These are phyloP conservation scores for Pelobates cultripes DNA, from an alignment of 2,797 vertebrate genomes.

Conservation along the genomic window DNA sequence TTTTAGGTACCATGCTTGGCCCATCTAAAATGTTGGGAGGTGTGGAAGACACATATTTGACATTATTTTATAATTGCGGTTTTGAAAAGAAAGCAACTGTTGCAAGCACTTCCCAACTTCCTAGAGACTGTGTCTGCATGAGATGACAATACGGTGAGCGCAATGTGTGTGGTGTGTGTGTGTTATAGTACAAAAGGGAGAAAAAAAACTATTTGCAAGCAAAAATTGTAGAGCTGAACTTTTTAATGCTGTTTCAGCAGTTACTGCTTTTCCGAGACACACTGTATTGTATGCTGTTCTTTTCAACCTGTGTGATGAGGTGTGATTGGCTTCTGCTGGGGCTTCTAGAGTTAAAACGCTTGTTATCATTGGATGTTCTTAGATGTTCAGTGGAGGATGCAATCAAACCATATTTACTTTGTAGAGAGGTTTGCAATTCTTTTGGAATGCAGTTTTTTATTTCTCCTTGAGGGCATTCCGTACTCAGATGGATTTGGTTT, in stretches of 20 bases:
- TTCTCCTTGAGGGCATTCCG: background rate
- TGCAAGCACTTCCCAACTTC: too few species aligned
- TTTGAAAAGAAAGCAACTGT: too few species aligned
- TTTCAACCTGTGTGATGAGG: slow-evolving; percentile 38
- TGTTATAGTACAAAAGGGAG: too few species aligned
- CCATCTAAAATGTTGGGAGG: too few species aligned
- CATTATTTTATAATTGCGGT: too few species aligned
- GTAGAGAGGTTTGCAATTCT: slow-evolving; percentile 1
- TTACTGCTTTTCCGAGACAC: background rate
- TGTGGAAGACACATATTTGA: too few species aligned
- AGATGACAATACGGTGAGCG: too few species aligned
- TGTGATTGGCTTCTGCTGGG: slow-evolving; percentile 28
- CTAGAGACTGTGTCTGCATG: too few species aligned
- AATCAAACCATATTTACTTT: slow-evolving; percentile 22
- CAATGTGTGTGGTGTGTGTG: too few species aligned
- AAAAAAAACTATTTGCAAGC: too few species aligned
- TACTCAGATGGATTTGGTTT: background rate
- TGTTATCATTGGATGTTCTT: slow-evolving; percentile 18
- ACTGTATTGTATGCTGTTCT: background rate
- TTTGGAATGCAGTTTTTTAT: background rate
- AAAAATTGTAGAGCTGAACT: background rate
- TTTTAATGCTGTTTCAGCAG: background rate
- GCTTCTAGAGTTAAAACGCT: slow-evolving; percentile 17
- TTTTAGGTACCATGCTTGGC: too few species aligned
- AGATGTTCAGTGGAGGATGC: slow-evolving; percentile 24